Evolutionary conservation across 2,888 invertebrate genomes (phyloP).

Genomic region (Torymus tubicola): DNA sequence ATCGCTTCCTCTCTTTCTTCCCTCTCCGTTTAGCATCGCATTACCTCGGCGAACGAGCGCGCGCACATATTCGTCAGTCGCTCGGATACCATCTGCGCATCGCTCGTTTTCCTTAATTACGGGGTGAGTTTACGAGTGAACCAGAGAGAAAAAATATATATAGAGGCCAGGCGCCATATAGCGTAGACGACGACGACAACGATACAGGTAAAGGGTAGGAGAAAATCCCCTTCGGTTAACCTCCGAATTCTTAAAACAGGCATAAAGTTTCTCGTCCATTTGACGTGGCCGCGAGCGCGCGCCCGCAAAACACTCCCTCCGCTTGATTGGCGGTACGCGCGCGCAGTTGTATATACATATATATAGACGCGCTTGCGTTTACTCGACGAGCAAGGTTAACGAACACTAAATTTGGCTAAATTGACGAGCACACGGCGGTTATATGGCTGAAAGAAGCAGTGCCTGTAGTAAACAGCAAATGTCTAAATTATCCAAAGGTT

Average conservation of each 20-base stretch:
- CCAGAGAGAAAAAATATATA: not conserved
- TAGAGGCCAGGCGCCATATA: too few species aligned
- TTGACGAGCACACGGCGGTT: slow-evolving; percentile 10
- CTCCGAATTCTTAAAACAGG: slow-evolving; percentile 51
- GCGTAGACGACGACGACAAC: slow-evolving; percentile 1
- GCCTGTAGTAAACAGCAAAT: not conserved
- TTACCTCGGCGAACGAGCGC: not conserved
- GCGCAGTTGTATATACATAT: not conserved
- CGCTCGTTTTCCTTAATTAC: slow-evolving; percentile 49
- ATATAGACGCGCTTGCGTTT: too few species aligned
- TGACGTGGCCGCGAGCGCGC: not conserved
- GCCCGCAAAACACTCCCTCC: slow-evolving; percentile 38
- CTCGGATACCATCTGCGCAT: slow-evolving; percentile 47
- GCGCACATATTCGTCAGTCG: not conserved
- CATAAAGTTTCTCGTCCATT: slow-evolving; percentile 35
- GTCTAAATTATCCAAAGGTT: too few species aligned
- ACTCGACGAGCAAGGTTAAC: slow-evolving; percentile 2
- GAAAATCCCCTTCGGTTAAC: slow-evolving; percentile 48
- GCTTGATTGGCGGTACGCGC: slow-evolving; percentile 33
- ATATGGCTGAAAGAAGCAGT: not conserved
- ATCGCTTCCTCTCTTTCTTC: not conserved
- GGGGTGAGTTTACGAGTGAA: not conserved
- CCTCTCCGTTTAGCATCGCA: not conserved
- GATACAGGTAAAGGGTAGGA: not conserved
- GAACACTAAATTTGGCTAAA: slow-evolving; percentile 42